Evolutionary conservation across 2,113 vertebrate genomes (phyloP).

Genomic region (Myotis davidii): DNA sequence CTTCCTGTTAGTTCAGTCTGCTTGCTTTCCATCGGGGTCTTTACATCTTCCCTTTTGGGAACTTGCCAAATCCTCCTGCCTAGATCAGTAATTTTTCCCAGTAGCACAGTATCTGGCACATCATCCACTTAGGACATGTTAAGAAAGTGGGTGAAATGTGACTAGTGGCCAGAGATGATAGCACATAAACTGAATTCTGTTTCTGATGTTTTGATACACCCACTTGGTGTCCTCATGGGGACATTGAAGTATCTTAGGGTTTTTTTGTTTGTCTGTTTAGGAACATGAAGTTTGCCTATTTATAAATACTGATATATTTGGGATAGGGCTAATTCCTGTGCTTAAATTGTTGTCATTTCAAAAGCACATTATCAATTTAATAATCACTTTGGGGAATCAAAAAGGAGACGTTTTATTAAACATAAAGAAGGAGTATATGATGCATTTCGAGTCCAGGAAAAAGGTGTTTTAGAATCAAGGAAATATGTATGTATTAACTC

Average conservation of each 20-base stretch:
- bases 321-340: not conserved
- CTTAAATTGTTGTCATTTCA: conserved; percentile 23
- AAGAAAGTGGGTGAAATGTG: not conserved
- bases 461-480: not conserved
- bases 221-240: not conserved
- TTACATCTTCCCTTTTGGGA: not conserved
- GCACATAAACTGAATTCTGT: not conserved
- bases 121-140: not conserved
- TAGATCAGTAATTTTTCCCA: not conserved
- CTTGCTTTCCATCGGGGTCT: not conserved
- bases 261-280: not conserved
- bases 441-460: not conserved
- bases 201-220: not conserved
- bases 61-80: not conserved
- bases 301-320: not conserved
- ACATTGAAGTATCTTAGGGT: not conserved
- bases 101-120: not conserved
- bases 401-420: conserved; percentile 32
- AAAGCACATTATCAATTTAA: not conserved
- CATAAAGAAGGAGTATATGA: not conserved
- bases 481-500: not conserved
- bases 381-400: not conserved
- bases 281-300: not conserved
- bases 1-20: not conserved
- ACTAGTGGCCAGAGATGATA: not conserved